A percentile compares a stretch with the other conserved stretches of the same genome.
Evolutionary conservation across 2,888 invertebrate species (phyloP).

Genomic region (Fragum whitleyi): DNA sequence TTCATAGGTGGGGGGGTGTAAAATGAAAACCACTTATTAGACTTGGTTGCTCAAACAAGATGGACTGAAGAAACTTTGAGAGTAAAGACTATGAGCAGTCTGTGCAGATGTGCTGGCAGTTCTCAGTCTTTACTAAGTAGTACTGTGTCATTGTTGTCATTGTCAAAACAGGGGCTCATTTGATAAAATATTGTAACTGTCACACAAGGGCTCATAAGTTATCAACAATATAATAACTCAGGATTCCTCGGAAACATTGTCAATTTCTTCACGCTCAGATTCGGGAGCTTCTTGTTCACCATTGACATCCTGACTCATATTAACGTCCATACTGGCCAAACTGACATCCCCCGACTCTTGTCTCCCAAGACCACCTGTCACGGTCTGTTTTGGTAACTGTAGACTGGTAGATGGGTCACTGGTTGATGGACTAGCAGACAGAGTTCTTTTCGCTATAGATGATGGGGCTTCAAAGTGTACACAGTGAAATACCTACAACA

Average conservation of each 20-base stretch:
- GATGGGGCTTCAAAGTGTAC: slow-evolving; percentile 98
- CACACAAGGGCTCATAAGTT: too few relatives aligned
- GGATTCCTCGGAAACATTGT: slow-evolving; percentile 26
- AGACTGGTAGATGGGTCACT: not conserved
- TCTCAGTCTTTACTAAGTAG: too few relatives aligned
- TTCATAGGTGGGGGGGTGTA: too few relatives aligned
- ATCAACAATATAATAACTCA: not conserved
- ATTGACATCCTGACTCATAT: slow-evolving; percentile 48
- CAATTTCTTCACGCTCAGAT: slow-evolving; percentile 53
- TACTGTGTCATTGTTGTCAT: too few relatives aligned
- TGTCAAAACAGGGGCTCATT: too few relatives aligned
- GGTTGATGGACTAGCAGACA: slow-evolving; percentile 8
- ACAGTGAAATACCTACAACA: slow-evolving; percentile 95
- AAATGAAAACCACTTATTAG: too few relatives aligned
- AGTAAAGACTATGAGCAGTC: too few relatives aligned
- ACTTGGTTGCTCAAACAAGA: too few relatives aligned
- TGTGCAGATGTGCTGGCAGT: too few relatives aligned
- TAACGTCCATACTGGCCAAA: slow-evolving; percentile 59
- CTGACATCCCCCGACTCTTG: slow-evolving; percentile 17
- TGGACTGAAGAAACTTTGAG: too few relatives aligned
- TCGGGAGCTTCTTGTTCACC: slow-evolving; percentile 52
- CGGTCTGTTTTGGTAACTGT: not conserved
- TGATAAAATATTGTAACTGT: too few relatives aligned
- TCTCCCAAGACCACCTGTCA: not conserved
- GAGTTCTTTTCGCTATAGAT: slow-evolving; percentile 38